phyloP scores from a whole-genome alignment of 2,113 vertebrate genomes.

The Ariopsis seemanni region DNA sequence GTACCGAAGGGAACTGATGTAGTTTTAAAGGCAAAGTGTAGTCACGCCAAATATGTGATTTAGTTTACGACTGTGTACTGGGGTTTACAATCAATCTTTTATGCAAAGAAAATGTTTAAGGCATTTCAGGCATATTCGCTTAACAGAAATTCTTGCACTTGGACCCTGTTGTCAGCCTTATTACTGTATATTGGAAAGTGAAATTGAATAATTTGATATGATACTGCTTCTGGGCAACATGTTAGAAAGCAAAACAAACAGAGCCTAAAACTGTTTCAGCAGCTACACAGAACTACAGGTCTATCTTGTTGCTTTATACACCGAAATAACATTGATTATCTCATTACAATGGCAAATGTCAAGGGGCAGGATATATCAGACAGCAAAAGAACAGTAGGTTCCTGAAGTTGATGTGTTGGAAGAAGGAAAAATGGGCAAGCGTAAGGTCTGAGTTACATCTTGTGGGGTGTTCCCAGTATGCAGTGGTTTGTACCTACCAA shows the following conservation, averaged over 20 bases:
- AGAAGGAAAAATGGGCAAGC: too few species aligned
- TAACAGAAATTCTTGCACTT: too few species aligned
- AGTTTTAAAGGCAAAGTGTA: not conserved
- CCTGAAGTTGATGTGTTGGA: too few species aligned
- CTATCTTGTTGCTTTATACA: not conserved
- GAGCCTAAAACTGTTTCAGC: not conserved
- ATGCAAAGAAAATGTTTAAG: too few species aligned
- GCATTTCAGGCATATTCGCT: not conserved
- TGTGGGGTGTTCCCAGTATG: too few species aligned
- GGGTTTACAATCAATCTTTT: not conserved
- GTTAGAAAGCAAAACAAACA: not conserved
- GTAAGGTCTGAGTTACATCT: too few species aligned
- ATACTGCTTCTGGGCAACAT: not conserved
- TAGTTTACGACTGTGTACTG: not conserved
- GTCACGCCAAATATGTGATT: not conserved
- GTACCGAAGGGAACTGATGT: not conserved
- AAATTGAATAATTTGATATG: not conserved
- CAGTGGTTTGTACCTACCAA: too few species aligned
- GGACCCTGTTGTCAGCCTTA: not conserved
- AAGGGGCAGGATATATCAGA: too few species aligned
- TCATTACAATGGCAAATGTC: too few species aligned
- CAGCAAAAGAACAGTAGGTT: too few species aligned
- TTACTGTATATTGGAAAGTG: not conserved
- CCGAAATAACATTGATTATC: too few species aligned
- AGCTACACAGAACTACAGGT: not conserved